Conservation (phyloP, 2,888 invertebrate species). For the Eucriotettix oculatus region DNA sequence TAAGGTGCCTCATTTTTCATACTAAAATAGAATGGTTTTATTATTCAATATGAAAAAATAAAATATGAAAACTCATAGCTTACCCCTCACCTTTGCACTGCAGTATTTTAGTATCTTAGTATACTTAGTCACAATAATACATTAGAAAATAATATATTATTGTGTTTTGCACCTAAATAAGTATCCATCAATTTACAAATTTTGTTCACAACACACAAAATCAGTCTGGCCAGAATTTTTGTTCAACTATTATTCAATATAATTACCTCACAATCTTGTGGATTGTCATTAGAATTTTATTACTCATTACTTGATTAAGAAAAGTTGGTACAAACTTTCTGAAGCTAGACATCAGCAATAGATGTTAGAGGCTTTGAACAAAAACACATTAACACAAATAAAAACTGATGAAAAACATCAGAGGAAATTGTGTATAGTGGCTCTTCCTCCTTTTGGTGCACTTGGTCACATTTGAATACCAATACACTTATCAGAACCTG, state of each 20-base stretch:
- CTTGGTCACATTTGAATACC: conserved; percentile 49
- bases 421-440: neutral
- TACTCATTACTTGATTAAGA: neutral
- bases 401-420: neutral
- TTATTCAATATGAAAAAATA: neutral
- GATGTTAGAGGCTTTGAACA: neutral
- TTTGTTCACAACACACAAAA: neutral
- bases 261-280: too few relatives aligned
- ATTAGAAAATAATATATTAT: too few relatives aligned
- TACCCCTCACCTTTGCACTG: conserved; percentile 9
- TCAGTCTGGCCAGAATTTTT: neutral
- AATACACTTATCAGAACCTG: conserved; percentile 32
- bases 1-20: too few relatives aligned
- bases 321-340: neutral
- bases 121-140: neutral
- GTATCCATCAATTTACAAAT: too few relatives aligned
- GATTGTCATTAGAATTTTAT: too few relatives aligned
- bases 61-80: conserved; percentile 5
- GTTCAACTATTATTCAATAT: neutral
- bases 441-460: conserved; percentile 4
- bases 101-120: conserved; percentile 6
- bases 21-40: too few relatives aligned
- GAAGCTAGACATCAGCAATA: neutral
- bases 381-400: neutral
- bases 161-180: too few relatives aligned